Conservation (phyloP, 2,797 vertebrate genomes). For the Spea hammondii region DNA sequence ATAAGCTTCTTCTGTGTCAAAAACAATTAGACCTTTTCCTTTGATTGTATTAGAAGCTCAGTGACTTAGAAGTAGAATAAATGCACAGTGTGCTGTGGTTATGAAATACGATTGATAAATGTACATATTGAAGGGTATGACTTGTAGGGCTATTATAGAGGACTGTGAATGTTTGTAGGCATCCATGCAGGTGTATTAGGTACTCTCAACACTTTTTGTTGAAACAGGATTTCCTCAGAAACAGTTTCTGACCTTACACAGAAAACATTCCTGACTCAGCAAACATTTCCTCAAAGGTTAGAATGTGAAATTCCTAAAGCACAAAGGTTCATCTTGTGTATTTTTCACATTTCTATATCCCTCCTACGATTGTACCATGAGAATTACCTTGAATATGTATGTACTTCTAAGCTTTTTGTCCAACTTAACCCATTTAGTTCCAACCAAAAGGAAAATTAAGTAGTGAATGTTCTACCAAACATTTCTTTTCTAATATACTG, state of each 20-base stretch:
- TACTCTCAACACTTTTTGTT: conserved; percentile 17
- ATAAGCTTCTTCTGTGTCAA: too few species aligned
- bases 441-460: not conserved
- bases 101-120: too few species aligned
- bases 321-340: conserved; percentile 25
- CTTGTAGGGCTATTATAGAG: not conserved
- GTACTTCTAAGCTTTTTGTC: too few species aligned
- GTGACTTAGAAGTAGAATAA: too few species aligned
- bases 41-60: too few species aligned
- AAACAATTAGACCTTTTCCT: too few species aligned
- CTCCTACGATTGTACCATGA: not conserved
- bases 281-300: conserved; percentile 16
- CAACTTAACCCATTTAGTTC: not conserved
- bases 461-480: not conserved
- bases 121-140: too few species aligned
- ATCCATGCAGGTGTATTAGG: conserved; percentile 32
- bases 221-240: conserved; percentile 38
- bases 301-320: conserved; percentile 22
- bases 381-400: not conserved
- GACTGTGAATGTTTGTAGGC: conserved; percentile 15
- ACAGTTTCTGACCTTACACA: conserved; percentile 29
- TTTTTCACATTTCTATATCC: conserved; percentile 15
- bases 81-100: not conserved
- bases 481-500: too few species aligned
- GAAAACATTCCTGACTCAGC: conserved; percentile 30